Conservation (phyloP, 2,888 invertebrate genomes). For the Drosophila maculinotata region DNA sequence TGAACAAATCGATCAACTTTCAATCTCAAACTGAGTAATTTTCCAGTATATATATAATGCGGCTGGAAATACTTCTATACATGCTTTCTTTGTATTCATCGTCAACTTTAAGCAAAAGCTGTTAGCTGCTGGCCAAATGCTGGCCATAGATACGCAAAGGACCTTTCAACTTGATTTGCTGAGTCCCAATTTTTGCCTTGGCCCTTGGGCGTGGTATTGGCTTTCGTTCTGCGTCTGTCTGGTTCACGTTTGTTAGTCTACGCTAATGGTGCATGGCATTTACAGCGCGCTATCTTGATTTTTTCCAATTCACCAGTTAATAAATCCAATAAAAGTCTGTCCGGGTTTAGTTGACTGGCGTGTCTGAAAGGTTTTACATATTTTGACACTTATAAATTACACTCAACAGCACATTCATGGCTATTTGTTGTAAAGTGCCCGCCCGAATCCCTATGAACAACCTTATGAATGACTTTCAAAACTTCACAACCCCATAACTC, state of each 20-base stretch:
- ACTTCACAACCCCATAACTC: too few relatives aligned
- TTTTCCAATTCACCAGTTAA: constrained; percentile 38
- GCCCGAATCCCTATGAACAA: too few relatives aligned
- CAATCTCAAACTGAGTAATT: too few relatives aligned
- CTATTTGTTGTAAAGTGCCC: too few relatives aligned
- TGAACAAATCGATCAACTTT: too few relatives aligned
- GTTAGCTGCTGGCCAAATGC: constrained; percentile 1
- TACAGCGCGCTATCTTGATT: constrained; percentile 19
- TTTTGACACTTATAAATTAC: too few relatives aligned
- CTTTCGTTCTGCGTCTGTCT: neutral
- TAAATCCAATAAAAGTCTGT: constrained; percentile 33
- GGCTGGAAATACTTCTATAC: too few relatives aligned
- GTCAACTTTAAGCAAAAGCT: constrained; percentile 33
- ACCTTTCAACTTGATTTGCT: constrained; percentile 26
- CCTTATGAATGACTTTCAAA: too few relatives aligned
- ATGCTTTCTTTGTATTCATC: too few relatives aligned
- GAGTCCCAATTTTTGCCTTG: constrained; percentile 14
- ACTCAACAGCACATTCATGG: too few relatives aligned
- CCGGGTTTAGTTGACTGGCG: constrained; percentile 13
- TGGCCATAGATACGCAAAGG: constrained; percentile 24
- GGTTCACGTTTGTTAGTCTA: constrained; percentile 21
- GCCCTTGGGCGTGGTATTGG: constrained; percentile 2
- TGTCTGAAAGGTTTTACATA: too few relatives aligned
- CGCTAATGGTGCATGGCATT: constrained; percentile 40
- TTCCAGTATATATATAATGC: too few relatives aligned